Evolutionary conservation across 2,113 vertebrate genomes (phyloP).

Genomic region (Regulus satrapa): DNA sequence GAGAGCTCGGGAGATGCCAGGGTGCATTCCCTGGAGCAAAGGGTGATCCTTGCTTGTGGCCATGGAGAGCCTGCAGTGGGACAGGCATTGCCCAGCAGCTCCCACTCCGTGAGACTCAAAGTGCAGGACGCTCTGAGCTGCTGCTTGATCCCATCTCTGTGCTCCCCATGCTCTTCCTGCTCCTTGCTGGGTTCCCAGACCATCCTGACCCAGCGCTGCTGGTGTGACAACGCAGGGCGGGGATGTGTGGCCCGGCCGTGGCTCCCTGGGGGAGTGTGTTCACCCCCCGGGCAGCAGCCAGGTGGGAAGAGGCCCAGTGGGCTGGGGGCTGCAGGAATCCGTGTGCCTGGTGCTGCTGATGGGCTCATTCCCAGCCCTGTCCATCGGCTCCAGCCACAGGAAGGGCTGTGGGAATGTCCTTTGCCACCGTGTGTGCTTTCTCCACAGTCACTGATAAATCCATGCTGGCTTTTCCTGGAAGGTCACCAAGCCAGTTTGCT

Average conservation of each 20-base stretch:
- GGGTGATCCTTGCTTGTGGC: background rate
- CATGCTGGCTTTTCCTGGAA: background rate
- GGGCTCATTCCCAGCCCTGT: background rate
- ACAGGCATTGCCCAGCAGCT: background rate
- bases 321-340: background rate
- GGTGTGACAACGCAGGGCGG: background rate
- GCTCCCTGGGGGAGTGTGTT: accelerated
- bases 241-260: background rate
- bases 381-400: accelerated
- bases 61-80: accelerated
- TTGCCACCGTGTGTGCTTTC: accelerated
- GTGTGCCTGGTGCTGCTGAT: background rate
- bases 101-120: accelerated
- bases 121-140: background rate
- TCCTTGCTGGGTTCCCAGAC: accelerated
- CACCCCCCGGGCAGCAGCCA: background rate
- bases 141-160: background rate
- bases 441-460: accelerated
- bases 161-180: background rate
- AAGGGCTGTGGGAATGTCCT: accelerated
- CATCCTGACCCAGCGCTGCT: accelerated
- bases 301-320: background rate
- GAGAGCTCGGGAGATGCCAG: background rate
- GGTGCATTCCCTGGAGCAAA: background rate
- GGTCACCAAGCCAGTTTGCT: background rate